Percentiles rank a stretch among this genome's conserved stretches.
phyloP scores from a whole-genome alignment of 1,140 invertebrate species.

The Drosophila sturtevanti region DNA sequence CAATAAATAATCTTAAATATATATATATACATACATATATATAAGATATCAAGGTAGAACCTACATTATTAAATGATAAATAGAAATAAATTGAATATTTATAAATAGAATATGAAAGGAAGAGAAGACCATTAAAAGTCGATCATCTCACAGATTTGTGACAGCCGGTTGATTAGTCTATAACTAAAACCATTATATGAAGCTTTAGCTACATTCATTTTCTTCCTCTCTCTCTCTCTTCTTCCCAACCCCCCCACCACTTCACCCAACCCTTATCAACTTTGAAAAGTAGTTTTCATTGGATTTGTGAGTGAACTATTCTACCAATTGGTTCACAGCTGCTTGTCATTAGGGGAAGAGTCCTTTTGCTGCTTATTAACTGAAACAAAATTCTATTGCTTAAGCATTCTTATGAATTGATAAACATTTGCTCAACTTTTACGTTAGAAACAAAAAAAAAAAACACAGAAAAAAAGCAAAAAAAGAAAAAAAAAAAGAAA shows the following conservation, averaged over 20 bases:
- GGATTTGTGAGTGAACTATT: not conserved
- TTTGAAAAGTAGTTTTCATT: not conserved
- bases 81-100: too few relatives aligned
- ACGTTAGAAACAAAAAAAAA: not conserved
- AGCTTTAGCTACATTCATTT: too few relatives aligned
- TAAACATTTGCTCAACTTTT: slow-evolving; percentile 19
- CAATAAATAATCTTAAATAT: too few relatives aligned
- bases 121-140: not conserved
- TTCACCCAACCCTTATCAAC: not conserved
- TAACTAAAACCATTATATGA: not conserved
- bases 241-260: not conserved
- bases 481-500: not conserved
- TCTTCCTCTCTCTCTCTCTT: not conserved
- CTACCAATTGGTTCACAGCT: slow-evolving; percentile 2
- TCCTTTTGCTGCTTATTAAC: slow-evolving; percentile 4
- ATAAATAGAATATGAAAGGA: not conserved
- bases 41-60: too few relatives aligned
- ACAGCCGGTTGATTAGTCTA: not conserved
- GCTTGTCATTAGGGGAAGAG: slow-evolving; percentile 1
- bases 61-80: too few relatives aligned
- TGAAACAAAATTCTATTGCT: slow-evolving; percentile 16
- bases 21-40: too few relatives aligned
- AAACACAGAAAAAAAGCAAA: not conserved
- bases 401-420: slow-evolving; percentile 14
- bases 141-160: not conserved